Conservation (phyloP, 2,888 invertebrate species). For the Caenorhabditis macrosperma region DNA sequence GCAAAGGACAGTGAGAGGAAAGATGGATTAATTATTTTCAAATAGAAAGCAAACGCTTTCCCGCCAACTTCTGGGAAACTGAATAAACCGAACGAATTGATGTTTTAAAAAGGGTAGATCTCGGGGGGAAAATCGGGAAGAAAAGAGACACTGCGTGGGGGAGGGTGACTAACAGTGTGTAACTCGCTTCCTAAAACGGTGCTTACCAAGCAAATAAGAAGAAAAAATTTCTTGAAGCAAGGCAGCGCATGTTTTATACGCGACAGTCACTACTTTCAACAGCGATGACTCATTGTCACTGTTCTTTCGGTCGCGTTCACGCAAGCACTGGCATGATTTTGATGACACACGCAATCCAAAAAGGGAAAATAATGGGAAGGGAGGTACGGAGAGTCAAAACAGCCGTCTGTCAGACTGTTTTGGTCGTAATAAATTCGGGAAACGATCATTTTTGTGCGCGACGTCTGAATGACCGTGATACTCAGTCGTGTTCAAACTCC, state of each 20-base stretch:
- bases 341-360: conserved; percentile 9
- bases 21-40: conserved; percentile 45
- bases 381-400: not conserved
- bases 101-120: not conserved
- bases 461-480: not conserved
- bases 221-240: conserved; percentile 5
- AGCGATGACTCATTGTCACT: conserved; percentile 16
- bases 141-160: not conserved
- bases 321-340: conserved; percentile 1
- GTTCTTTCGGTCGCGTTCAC: conserved; percentile 8
- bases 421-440: not conserved
- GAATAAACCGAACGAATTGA: not conserved
- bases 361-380: conserved; percentile 2
- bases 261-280: conserved; percentile 1
- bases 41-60: not conserved
- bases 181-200: conserved; percentile 22
- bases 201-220: conserved; percentile 16
- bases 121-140: not conserved
- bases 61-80: not conserved
- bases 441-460: not conserved
- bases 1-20: conserved; percentile 28
- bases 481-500: conserved; percentile 1
- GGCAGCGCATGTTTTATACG: conserved; percentile 40
- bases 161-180: conserved; percentile 5
- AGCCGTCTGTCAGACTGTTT: not conserved